Base-by-base conservation (phyloP, 1,140 invertebrate genomes). In the Myzus persicae region DNA sequence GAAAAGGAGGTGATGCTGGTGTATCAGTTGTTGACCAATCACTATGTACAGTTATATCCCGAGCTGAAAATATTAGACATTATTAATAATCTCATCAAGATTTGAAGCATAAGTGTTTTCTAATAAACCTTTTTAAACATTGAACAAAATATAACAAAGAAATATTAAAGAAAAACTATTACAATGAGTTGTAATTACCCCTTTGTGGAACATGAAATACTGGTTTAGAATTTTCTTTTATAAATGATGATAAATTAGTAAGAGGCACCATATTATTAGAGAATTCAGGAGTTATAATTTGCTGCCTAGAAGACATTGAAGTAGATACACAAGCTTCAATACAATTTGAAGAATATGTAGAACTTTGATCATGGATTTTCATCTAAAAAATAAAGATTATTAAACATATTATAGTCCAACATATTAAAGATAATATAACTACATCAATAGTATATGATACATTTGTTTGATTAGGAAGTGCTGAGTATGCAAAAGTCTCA, bases 311-410 rank as follows among this genome's bases (percentile, higher is more conserved):
- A 51, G 44, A 26, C 42, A 92, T 82, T 82, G 91, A 76, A 81
- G 91, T 92, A 82, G 91, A 76, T 40, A 92, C 91, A 82, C 51
- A 92, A 38, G 76, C 91, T 92, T 92, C 91, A 82, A 48, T 84
- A 82, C 7, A 84, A 36, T 40, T 44, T 26, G n/a, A 26, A 36
- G 76, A 46, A 24, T 46, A 92, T 48, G 44, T 11, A 26, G n/a
- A 84, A 24, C 31, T 82, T 48, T 92, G 82, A 81, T 81, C 40
- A 40, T 14, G 44, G n/a, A 84, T 26, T 26, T 24, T 24, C 8
- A 81, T 26, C 67, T 76, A 26, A 7, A 42, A 92, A 92, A 82
- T 38, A 91, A 76, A 91, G 44, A n/a, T 46, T 22, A 44, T 44
- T 44, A 9, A 18, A 31, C n/a, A 44, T 44, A n/a, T 31, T 31